Base-by-base conservation (phyloP, 2,113 vertebrate species). In the Alosa alosa region DNA sequence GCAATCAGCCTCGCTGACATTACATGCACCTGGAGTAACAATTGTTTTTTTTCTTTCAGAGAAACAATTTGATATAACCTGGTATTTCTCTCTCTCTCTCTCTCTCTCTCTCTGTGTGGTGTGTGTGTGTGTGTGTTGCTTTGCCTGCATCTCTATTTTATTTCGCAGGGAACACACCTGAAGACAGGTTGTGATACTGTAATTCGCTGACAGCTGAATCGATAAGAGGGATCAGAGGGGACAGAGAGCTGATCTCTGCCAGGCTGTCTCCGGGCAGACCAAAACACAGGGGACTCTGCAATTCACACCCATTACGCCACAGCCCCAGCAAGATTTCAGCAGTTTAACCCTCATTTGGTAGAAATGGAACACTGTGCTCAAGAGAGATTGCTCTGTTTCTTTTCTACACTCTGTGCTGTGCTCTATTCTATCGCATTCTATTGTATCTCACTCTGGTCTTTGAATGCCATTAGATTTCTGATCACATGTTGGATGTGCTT, bases 161-260 rank as follows among this genome's bases (percentile, higher is more conserved):
- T 25, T 86, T 78, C 81, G 81, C 87, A 86, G 81, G 89, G 83
- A 84, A 87, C 72, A 13, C 83, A 87, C 86, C 82, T 83, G 84
- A 57, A 85, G 84, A 86, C 45, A 45, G 83, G 78, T 78, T 49
- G 72, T 85, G 85, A 81, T 78, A 78, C 84, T 90, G 88, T 89
- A 89, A 86, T 89, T 89, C 81, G 86, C 82, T 90, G 88, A 87
- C 87, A 88, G 85, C 52, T 49, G 82, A 87, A 90, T 91, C 88
- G 89, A 91, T 91, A 85, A 60, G 72, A 50, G 68, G 85, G 60
- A 86, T 89, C 85, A 83, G 82, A 89, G 39, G 86, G 86, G 88
- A 86, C 60, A 31, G 78, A 39, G 49, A 81, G 25, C 60, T 83
- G 81, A 87, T 36, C 72, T 78, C 31, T 78, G 36, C 25, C 72